A percentile compares a stretch with the other conserved stretches of the same genome.
phyloP scores from a whole-genome alignment of 1,140 invertebrate species.

The Pseudomyrmex flavicornis region DNA sequence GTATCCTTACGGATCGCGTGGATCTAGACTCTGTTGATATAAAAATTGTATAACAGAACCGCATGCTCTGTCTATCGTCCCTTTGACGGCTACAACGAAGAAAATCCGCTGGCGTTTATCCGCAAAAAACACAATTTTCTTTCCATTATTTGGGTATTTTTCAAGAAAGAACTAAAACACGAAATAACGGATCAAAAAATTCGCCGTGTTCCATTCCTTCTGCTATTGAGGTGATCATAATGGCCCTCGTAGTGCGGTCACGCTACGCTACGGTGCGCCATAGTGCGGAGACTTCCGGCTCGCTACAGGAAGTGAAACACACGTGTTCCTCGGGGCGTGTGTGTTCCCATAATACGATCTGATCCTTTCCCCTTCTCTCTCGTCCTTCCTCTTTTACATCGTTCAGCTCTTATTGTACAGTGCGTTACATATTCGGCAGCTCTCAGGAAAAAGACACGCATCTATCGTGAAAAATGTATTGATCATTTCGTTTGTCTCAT shows the following conservation, averaged over 20 bases:
- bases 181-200: constrained; percentile 32
- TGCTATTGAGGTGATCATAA: constrained; percentile 76
- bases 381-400: constrained; percentile 6
- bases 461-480: constrained; percentile 50
- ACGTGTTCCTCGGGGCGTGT: constrained; percentile 80
- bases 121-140: background rate
- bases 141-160: too few species aligned
- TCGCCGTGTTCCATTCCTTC: constrained; percentile 73
- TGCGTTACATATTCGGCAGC: constrained; percentile 64
- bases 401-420: constrained; percentile 61
- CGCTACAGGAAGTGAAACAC: constrained; percentile 83
- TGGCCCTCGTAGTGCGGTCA: constrained; percentile 80
- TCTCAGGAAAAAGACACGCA: constrained; percentile 12
- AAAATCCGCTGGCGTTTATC: background rate
- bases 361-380: constrained; percentile 7
- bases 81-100: background rate
- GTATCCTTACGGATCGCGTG: background rate
- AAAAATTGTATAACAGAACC: background rate
- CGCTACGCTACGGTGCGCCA: constrained; percentile 79
- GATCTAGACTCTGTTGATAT: background rate
- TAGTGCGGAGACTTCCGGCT: constrained; percentile 84
- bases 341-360: constrained; percentile 78
- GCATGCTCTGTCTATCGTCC: background rate
- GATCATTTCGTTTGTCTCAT: constrained; percentile 15
- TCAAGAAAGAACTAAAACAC: background rate